Base-by-base conservation (phyloP, 2,797 vertebrate genomes). In the Falco novaeseelandiae region DNA sequence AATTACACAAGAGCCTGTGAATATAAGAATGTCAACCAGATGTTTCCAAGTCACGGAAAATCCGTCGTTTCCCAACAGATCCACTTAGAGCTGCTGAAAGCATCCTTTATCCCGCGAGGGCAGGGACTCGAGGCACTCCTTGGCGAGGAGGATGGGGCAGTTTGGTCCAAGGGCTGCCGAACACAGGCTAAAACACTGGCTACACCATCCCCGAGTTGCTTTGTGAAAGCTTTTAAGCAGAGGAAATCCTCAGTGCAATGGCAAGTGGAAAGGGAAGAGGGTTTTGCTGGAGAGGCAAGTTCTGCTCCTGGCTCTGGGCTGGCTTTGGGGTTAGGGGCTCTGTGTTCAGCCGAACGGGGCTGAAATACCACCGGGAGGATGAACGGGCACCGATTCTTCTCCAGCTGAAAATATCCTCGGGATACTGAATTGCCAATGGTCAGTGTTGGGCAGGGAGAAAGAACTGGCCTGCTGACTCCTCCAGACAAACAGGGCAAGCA, bases 391-490 rank as follows among this genome's bases (percentile, higher is more conserved):
- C 1, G 20, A 5, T 17, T 61, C 25, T 9, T 54, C 65, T 81
- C 69, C 87, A 46, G 42, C 23, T 26, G 7, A 6, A 58, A 59
- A 59, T 10, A 30, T 29, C 59, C 65, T 29, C 6, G 0, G 34
- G 23, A 29, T 10, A 1, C 0, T 0, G 27, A 55, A 19, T 3
- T 27, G 5, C 22, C 0, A 0, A 36, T 1, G 76, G 57, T 18
- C 61, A 10, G 46, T 5, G 6, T 6, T 6, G 5, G 21, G 27
- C 80, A 21, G 3, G 84, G 84, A n/a, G 27, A 17, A 44, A 23
- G 57, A 36, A 5, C 2, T 1, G 74, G 30, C 44, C 0, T 49
- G 27, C 8, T 16, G 48, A 1, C 5, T 67, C 25, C 72, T 88
- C 16, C 63, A 38, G 58, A 32, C 12, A 42, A 63, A 23, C 4